Base-by-base conservation (phyloP, 1,140 invertebrate genomes). In the Dreissena polymorpha region DNA sequence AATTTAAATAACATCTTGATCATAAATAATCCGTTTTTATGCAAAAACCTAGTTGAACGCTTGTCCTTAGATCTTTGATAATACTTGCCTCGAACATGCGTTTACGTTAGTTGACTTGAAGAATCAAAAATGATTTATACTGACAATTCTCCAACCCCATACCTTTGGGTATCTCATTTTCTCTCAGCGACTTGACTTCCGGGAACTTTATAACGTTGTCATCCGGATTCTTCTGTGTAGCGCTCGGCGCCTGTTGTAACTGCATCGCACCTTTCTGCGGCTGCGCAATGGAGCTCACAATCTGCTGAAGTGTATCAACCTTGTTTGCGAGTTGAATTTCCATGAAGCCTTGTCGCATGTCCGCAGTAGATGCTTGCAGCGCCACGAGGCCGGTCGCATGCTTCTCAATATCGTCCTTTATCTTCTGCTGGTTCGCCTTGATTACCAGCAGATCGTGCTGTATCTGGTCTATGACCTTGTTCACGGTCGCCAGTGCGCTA, bases 391-490 rank as follows among this genome's bases (percentile, higher is more conserved):
- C 68, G 50, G 76, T 74, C 8, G 39, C 72, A 0, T 50, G 49
- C 8, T 27, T 18, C 69, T 63, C 12, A 13, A 80, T 10, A 53
- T 72, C 73, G 5, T 16, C 64, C 49, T 64, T 68, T 21, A 75
- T 27, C 50, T 53, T 39, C 51, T 71, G 49, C 29, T 85, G 65
- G 13, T 23, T 65, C 12, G 55, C 21, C 60, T 81, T 78, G 65
- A 71, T 75, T 25, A 8, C 18, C n/a, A 53, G 21, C 64, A 68
- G 23, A 55, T 79, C 76, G 50, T 23, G 60, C 10, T 49, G 51
- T 63, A 68, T 50, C 12, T 50, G 57, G 25, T 82, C 75, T 16
- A 84, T 78, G 29, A 65, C 73, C 29, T 21, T 16, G 39, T 79
- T 71, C 39, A 78, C 27, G 57, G 57, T 73, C 13, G 51, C 70